These are phyloP conservation scores for Rhinolophus ferrumequinum DNA, from an alignment of 2,113 vertebrate genomes.

Conservation along the genomic window DNA sequence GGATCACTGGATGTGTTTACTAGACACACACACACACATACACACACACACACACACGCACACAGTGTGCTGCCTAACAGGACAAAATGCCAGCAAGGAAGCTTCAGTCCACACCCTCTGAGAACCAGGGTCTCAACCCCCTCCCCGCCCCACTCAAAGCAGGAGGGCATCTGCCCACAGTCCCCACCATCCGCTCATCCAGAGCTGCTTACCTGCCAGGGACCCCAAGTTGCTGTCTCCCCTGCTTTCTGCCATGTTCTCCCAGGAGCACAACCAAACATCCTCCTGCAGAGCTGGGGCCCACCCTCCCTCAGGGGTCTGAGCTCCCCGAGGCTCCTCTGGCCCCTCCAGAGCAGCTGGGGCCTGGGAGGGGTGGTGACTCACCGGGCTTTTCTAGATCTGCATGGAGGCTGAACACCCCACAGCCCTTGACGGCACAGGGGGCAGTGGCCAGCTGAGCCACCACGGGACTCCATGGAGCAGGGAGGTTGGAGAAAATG, in stretches of 20 bases:
- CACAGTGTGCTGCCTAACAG: not conserved
- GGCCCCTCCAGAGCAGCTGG: not conserved
- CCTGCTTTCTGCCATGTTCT: not conserved
- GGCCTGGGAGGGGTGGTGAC: fast-evolving
- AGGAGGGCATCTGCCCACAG: not conserved
- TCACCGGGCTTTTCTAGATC: not conserved
- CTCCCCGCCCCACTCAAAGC: not conserved
- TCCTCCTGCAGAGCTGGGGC: not conserved
- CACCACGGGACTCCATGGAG: not conserved
- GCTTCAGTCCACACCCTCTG: not conserved
- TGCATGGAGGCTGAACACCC: not conserved
- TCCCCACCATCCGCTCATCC: not conserved
- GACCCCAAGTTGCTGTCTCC: not conserved
- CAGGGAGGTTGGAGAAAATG: not conserved
- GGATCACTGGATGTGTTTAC: not conserved
- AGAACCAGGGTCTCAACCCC: not conserved
- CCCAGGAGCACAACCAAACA: not conserved
- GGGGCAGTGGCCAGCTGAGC: not conserved
- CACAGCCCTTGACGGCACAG: not conserved
- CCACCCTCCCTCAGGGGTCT: too few species aligned
- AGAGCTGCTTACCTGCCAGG: not conserved
- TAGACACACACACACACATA: not conserved
- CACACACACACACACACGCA: not conserved
- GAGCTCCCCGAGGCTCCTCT: not conserved
- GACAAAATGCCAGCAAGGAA: not conserved